A percentile compares a stretch with the other conserved stretches of the same genome.
These are phyloP conservation scores for Leptura quadrifasciata DNA, from an alignment of 2,888 invertebrate genomes.

Conservation along the genomic window DNA sequence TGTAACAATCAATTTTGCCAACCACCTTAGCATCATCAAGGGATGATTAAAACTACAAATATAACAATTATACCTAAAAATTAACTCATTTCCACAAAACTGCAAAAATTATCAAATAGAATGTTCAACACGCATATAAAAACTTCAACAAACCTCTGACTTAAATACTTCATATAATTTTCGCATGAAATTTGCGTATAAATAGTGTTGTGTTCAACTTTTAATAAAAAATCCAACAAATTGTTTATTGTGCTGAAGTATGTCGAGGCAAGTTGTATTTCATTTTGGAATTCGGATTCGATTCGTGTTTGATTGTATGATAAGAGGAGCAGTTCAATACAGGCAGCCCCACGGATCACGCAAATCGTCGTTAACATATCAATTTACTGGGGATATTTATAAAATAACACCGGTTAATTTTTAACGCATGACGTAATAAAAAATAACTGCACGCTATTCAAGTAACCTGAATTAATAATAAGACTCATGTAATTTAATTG, in stretches of 20 bases:
- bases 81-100: no score
- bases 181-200: background rate
- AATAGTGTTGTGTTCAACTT: background rate
- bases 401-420: background rate
- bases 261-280: conserved; percentile 12
- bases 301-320: conserved; percentile 25
- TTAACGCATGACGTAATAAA: background rate
- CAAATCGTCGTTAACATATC: conserved; percentile 42
- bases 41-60: no score
- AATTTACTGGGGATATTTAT: conserved; percentile 31
- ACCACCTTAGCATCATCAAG: no score
- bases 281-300: conserved; percentile 12
- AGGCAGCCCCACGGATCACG: conserved; percentile 27
- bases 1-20: no score
- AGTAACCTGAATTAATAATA: background rate
- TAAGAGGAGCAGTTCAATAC: conserved; percentile 19
- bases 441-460: background rate
- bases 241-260: background rate
- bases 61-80: no score
- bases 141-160: no score
- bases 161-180: no score
- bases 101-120: no score
- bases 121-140: no score
- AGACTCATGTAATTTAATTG: background rate
- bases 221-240: background rate